Percentiles rank a stretch among this genome's conserved stretches.
These are phyloP conservation scores for Orientallactaga bullata DNA, from an alignment of 2,113 vertebrate species.

Conservation along the genomic window DNA sequence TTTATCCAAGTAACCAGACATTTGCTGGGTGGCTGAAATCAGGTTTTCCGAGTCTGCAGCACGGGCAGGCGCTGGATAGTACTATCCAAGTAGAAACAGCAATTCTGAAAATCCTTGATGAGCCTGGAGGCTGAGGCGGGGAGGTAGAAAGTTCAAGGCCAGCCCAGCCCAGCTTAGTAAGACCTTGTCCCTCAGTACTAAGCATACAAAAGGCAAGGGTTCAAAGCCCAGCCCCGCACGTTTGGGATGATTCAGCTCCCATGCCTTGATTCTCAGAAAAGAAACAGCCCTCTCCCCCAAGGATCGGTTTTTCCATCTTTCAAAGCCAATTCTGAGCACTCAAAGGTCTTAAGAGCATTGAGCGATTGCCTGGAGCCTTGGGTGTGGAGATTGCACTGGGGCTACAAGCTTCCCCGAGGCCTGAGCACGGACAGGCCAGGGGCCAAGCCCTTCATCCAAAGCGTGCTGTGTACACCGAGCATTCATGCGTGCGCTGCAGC, in stretches of 20 bases:
- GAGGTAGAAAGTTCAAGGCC: not conserved
- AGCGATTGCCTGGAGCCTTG: not conserved
- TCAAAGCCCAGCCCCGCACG: too few relatives aligned
- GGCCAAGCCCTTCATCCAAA: not conserved
- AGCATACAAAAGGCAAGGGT: not conserved
- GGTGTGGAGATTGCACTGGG: rapidly evolving
- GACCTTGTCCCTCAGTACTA: not conserved
- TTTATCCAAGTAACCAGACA: not conserved
- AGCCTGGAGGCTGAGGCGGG: not conserved
- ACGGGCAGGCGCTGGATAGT: not conserved
- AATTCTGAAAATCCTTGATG: not conserved
- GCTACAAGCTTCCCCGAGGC: not conserved
- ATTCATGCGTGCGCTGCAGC: rapidly evolving
- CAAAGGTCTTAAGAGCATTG: not conserved
- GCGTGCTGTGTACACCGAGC: not conserved
- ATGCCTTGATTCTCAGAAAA: not conserved
- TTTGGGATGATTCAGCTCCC: not conserved
- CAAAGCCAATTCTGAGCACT: not conserved
- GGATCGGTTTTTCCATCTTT: not conserved
- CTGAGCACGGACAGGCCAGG: rapidly evolving
- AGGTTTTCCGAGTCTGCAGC: not conserved
- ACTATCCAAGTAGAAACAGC: not conserved
- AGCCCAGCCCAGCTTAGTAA: not conserved
- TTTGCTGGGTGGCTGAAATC: not conserved
- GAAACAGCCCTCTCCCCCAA: not conserved